Evolutionary conservation across 2,888 invertebrate genomes (phyloP).

Genomic region (Orthosia gothica): DNA sequence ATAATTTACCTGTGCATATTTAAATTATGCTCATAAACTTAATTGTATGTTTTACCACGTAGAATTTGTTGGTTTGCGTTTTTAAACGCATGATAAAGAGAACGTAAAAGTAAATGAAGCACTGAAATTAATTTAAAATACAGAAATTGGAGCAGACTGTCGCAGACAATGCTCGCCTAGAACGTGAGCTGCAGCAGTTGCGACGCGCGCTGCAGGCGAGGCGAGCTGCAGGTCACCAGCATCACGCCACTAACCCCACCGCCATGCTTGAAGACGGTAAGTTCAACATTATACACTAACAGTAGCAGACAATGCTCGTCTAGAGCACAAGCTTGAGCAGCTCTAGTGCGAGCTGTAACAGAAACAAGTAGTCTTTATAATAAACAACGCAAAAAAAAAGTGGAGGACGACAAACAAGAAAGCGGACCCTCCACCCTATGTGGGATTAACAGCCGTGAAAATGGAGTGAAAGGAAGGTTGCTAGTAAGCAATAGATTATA

Average conservation of each 20-base stretch:
- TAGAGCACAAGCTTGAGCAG: slow-evolving; percentile 97
- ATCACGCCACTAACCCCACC: slow-evolving; percentile 82
- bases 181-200: slow-evolving; percentile 96
- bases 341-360: slow-evolving; percentile 94
- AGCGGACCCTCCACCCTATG: not conserved
- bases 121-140: not conserved
- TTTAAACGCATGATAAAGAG: not conserved
- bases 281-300: slow-evolving; percentile 35
- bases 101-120: not conserved
- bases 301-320: slow-evolving; percentile 93
- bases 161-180: slow-evolving; percentile 96
- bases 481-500: not conserved
- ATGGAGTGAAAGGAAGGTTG: not conserved
- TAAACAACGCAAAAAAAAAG: not conserved
- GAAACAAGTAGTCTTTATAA: no score
- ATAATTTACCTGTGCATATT: slow-evolving; percentile 14
- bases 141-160: slow-evolving; percentile 98
- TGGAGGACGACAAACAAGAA: not conserved
- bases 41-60: slow-evolving; percentile 4
- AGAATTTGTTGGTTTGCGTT: not conserved
- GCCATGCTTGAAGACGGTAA: slow-evolving; percentile 93
- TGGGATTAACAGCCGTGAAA: not conserved
- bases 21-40: not conserved
- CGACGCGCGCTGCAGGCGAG: slow-evolving; percentile 96
- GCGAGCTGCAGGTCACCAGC: slow-evolving; percentile 88